Conservation (phyloP, 2,113 vertebrate genomes). For the Oncorhynchus nerka region DNA sequence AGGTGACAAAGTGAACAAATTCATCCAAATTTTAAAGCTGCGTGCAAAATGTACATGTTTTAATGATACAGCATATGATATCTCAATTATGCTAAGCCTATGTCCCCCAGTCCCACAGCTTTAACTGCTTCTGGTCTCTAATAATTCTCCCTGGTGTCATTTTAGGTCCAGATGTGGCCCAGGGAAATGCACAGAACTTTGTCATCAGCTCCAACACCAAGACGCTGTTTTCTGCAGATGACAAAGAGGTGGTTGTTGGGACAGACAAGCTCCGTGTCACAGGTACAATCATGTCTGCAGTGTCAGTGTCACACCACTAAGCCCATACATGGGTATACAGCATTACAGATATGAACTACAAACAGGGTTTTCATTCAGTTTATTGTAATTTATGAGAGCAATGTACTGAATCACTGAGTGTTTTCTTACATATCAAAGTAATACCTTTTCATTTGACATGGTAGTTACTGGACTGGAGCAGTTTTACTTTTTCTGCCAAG, state of each 20-base stretch:
- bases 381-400: too few relatives aligned
- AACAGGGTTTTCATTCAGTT: too few relatives aligned
- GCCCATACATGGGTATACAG: background rate
- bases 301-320: background rate
- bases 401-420: too few relatives aligned
- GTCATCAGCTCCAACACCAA: conserved; percentile 81
- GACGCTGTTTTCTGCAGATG: conserved; percentile 85
- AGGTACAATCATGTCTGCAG: conserved; percentile 70
- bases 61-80: background rate
- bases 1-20: too few relatives aligned
- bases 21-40: too few relatives aligned
- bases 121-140: conserved; percentile 17
- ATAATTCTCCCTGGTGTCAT: conserved; percentile 23
- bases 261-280: conserved; percentile 91
- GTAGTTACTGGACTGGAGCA: too few relatives aligned
- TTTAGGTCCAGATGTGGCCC: conserved; percentile 84
- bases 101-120: background rate
- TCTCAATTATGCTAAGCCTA: background rate
- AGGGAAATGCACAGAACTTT: conserved; percentile 80
- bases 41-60: too few relatives aligned
- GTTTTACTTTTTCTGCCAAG: background rate
- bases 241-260: conserved; percentile 80
- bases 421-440: too few relatives aligned
- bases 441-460: too few relatives aligned
- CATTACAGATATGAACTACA: background rate